Conservation (phyloP, 1,140 invertebrate genomes). For the Drosophila kanapiae region DNA sequence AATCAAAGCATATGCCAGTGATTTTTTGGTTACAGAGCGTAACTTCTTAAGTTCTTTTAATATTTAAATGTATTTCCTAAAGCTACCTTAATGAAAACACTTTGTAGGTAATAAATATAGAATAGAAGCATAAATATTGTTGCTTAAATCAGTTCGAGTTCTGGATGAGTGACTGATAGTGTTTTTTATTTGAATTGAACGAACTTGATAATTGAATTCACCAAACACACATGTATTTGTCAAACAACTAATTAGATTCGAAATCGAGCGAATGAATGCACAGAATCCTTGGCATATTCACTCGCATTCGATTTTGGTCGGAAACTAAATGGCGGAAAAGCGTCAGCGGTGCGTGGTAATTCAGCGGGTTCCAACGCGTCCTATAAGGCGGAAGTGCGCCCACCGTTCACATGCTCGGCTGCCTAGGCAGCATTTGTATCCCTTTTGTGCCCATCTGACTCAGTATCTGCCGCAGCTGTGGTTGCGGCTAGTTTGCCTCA, state of each 20-base stretch:
- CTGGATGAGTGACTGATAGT: no score
- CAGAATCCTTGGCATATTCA: constrained; percentile 29
- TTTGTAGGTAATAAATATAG: no score
- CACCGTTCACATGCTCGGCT: constrained; percentile 25
- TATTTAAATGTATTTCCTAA: no score
- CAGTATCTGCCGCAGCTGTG: constrained; percentile 6
- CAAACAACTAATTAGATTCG: constrained; percentile 45
- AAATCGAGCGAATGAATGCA: constrained; percentile 40
- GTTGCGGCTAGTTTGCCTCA: constrained; percentile 3
- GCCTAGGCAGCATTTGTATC: background rate
- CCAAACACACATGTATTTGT: constrained; percentile 12
- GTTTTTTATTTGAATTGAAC: no score
- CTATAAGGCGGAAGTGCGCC: background rate
- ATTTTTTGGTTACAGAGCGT: constrained; percentile 13
- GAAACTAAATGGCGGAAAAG: constrained; percentile 57
- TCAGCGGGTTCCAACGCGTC: constrained; percentile 50
- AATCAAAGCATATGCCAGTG: constrained; percentile 3
- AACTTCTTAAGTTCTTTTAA: background rate
- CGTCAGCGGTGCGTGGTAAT: constrained; percentile 67
- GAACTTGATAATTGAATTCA: no score
- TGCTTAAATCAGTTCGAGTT: no score
- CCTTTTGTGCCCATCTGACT: constrained; percentile 17
- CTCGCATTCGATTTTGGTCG: constrained; percentile 67
- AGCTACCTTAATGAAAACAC: no score
- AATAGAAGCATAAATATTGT: no score